Percentiles rank a stretch among this genome's conserved stretches.
phyloP scores from a whole-genome alignment of 1,140 invertebrate genomes.

The Ditylenchus dipsaci region DNA sequence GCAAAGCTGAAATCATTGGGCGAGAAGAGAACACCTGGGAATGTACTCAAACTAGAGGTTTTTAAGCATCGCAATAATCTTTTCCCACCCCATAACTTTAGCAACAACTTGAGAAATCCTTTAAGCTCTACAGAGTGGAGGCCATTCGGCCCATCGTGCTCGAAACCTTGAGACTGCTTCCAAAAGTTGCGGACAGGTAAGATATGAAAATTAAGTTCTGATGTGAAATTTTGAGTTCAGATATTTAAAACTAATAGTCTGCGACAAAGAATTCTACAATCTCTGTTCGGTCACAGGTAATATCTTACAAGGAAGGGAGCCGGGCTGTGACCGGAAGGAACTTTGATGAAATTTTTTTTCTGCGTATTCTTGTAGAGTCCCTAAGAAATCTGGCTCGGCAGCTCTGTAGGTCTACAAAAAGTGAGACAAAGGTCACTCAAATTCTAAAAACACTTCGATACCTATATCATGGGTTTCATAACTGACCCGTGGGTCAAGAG shows the following conservation, averaged over 20 bases:
- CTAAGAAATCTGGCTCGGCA: too few species aligned
- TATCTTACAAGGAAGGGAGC: too few species aligned
- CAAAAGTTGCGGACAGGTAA: conserved; percentile 33
- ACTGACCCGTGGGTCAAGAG: too few species aligned
- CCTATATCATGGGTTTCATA: too few species aligned
- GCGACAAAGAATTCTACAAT: conserved; percentile 41
- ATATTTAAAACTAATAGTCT: conserved; percentile 43
- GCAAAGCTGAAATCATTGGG: conserved; percentile 31
- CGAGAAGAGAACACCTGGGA: conserved; percentile 25
- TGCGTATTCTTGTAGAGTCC: not conserved
- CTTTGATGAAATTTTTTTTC: not conserved
- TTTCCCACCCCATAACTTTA: not conserved
- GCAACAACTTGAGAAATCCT: conserved; percentile 24
- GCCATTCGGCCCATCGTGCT: conserved; percentile 40
- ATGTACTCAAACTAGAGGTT: conserved; percentile 34
- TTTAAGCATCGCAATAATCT: not conserved
- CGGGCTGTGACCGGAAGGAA: too few species aligned
- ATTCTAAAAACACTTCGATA: too few species aligned
- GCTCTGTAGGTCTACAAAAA: too few species aligned
- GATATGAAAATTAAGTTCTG: conserved; percentile 1
- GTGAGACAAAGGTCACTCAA: too few species aligned
- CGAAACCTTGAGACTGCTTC: conserved; percentile 34
- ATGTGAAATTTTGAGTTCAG: conserved; percentile 28
- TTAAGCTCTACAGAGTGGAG: conserved; percentile 31
- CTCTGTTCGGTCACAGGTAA: conserved; percentile 21